Evolutionary conservation across 1,140 invertebrate genomes (phyloP), one percentile per base, ranked within the genome.

Genomic region (Vanessa atalanta): DNA sequence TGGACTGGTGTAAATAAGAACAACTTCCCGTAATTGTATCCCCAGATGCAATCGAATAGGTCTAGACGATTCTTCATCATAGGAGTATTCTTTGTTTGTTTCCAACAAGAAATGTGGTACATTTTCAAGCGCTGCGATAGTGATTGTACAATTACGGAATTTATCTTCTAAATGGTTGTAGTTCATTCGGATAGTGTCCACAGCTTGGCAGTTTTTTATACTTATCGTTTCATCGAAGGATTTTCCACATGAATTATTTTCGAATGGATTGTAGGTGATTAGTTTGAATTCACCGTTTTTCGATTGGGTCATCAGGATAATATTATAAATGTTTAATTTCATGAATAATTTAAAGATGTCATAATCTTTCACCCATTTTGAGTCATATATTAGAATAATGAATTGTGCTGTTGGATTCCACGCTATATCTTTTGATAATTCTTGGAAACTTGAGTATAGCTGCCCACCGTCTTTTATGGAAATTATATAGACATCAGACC

Each of bases 31-130:
- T 74, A 84, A 66, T 80, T 77, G 20, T 83, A 81, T n/a, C 85
- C 85, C 76, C 76, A 86, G 26, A 87, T 76, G 60, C 67, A 73
- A 26, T 82, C 80, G 64, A 63, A 76, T n/a, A 76, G 26, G 14
- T 70, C 65, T 4, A 67, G 37, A 50, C 76, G 51, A 37, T 73
- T 69, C 61, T 26, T 47, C 47, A 73, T 69, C 43, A 50, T 43
- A 64, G 12, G 14, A 63, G 12, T 23, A 55, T 23, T 57, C 47
- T 31, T 53, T 14, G 31, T 69, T 78, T 7, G 51, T 47, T 60
- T 61, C 15, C 12, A 66, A 57, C 23, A 77, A 70, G 47, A 79
- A 66, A 51, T 74, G 61, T 15, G 70, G 69, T 12, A 77, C 26
- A 65, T 72, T 65, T 72, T 79, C 72, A 16, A 50, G 57, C 47